Evolutionary conservation across 2,888 invertebrate genomes (phyloP), one percentile per base, ranked within the genome.

Genomic region (Candidula unifasciata): DNA sequence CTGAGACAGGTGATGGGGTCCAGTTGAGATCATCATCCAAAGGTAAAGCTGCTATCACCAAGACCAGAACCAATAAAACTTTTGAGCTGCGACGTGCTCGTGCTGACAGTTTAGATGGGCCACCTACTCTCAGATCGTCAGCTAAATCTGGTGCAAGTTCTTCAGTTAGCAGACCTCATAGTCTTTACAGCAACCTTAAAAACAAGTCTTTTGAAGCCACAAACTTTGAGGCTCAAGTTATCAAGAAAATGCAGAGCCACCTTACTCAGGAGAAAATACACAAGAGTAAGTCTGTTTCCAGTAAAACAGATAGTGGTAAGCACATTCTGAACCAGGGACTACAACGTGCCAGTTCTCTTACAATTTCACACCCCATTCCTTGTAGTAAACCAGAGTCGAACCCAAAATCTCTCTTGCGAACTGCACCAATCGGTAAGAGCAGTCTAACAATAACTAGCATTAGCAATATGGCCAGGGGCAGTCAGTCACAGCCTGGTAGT

Each of bases 71-170:
- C 74, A 97, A 97, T 93, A 95, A 96, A 88, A 96, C 96, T 27
- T 94, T 93, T 89, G 94, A 96, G 92, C 94, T 96, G 94, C 94
- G 96, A 89, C 89, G 96, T 93, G 95, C 95, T 24, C 93, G 95
- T 87, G 90, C 92, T 69, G 92, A 87, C 81, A 83, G 88, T 84
- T 85, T 89, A 66, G 89, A 89, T 66, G 88, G 87, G 37, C 71
- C 82, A 60, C 77, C 85, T 5, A 76, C 84, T 33, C 69, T 85
- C 21, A 80, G 83, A 37, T 16, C 52, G 5, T 21, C 60, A 24
- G 73, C 73, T 24, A 74, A 82, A 33, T 85, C 87, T 21, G 87
- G 87, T 66, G 73, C 82, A n/a, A 60, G 80, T 35, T 54, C 85
- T 54, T 87, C 87, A 33, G 78, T 86, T 18, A 73, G 80, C 24